phyloP scores from a whole-genome alignment of 2,888 invertebrate species.

The Chromoteleia sp. region DNA sequence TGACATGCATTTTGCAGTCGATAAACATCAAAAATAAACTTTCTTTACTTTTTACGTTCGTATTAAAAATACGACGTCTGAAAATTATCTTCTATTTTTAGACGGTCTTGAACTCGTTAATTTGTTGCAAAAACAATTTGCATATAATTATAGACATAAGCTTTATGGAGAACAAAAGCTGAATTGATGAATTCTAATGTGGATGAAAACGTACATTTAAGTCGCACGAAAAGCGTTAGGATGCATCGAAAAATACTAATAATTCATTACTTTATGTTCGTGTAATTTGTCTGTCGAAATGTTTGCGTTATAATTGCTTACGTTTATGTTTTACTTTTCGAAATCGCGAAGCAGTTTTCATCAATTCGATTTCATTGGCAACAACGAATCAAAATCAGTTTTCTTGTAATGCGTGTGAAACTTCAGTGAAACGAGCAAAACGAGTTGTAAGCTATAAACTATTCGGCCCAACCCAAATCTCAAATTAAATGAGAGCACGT shows the following conservation, averaged over 20 bases:
- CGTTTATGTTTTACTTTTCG: too few relatives aligned
- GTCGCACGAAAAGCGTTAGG: not conserved
- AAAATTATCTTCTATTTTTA: conserved; percentile 22
- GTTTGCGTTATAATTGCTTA: too few relatives aligned
- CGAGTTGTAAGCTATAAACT: conserved; percentile 8
- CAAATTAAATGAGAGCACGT: conserved; percentile 17
- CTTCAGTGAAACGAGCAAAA: not conserved
- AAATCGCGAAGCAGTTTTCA: too few relatives aligned
- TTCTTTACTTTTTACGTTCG: not conserved
- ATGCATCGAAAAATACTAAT: not conserved
- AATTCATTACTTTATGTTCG: not conserved
- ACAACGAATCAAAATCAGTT: too few relatives aligned
- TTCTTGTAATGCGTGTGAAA: too few relatives aligned
- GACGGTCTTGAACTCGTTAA: conserved; percentile 32
- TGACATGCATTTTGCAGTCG: not conserved
- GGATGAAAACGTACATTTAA: conserved; percentile 5
- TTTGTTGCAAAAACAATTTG: conserved; percentile 23
- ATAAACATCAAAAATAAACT: conserved; percentile 1
- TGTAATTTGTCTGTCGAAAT: not conserved
- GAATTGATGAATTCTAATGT: conserved; percentile 29
- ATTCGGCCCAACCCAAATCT: conserved; percentile 27
- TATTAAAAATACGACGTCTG: not conserved
- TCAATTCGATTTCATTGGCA: too few relatives aligned
- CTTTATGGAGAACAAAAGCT: conserved; percentile 15
- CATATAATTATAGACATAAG: conserved; percentile 25